Evolutionary conservation across 2,888 invertebrate genomes (phyloP).

Genomic region (Nemotelus nigrinus): DNA sequence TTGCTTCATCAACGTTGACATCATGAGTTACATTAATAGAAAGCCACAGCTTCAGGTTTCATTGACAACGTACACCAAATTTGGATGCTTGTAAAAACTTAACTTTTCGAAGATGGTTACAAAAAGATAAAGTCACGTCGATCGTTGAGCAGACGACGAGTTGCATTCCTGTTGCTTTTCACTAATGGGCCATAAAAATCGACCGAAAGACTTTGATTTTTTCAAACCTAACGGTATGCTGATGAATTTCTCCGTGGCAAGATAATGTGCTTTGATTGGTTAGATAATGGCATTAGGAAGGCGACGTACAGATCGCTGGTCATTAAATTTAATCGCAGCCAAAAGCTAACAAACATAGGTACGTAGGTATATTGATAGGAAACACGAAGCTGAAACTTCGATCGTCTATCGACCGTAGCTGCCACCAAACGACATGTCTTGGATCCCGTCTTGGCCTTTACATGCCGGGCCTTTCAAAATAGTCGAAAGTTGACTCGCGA

Average conservation of each 20-base stretch:
- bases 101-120: constrained; percentile 23
- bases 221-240: constrained; percentile 43
- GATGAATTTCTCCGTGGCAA: constrained; percentile 46
- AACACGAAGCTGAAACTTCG: not conserved
- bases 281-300: constrained; percentile 36
- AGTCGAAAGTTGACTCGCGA: constrained; percentile 47
- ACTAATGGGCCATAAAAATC: constrained; percentile 31
- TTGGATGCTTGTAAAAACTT: constrained; percentile 19
- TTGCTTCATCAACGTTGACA: too few species aligned
- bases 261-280: constrained; percentile 25
- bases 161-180: not conserved
- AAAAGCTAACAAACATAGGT: not conserved
- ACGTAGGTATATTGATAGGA: not conserved
- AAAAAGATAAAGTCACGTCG: constrained; percentile 1
- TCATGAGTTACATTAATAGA: too few species aligned
- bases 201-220: constrained; percentile 18
- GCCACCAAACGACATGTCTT: constrained; percentile 27
- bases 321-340: constrained; percentile 18
- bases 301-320: not conserved
- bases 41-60: too few species aligned
- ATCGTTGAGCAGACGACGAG: not conserved
- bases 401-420: not conserved
- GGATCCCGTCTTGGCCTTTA: not conserved
- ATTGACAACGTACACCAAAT: constrained; percentile 14
- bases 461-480: constrained; percentile 14